Evolutionary conservation across 2,113 vertebrate species (phyloP).

Genomic region (Istiophorus platypterus): DNA sequence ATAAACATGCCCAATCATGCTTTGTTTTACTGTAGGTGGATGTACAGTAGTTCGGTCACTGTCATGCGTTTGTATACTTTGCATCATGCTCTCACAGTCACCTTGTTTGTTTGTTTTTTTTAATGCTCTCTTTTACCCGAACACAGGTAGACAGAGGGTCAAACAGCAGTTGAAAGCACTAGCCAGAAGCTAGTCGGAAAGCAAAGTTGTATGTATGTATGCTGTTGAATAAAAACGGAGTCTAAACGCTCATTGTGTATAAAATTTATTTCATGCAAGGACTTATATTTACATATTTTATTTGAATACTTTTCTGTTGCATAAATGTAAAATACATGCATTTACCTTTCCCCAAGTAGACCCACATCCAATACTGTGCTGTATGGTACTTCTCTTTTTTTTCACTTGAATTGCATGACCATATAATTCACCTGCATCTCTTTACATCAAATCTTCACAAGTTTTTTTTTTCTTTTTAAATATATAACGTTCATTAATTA

Average conservation of each 20-base stretch:
- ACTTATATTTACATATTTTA: conserved; percentile 86
- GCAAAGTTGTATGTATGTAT: conserved; percentile 76
- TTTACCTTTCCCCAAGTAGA: conserved; percentile 91
- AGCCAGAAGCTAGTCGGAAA: conserved; percentile 60
- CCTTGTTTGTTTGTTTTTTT: conserved; percentile 42
- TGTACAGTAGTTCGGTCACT: conserved; percentile 68
- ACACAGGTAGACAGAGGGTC: conserved; percentile 39
- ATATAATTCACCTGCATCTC: conserved; percentile 77
- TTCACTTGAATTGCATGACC: conserved; percentile 85
- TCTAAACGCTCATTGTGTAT: conserved; percentile 87
- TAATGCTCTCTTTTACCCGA: conserved; percentile 49
- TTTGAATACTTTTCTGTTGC: conserved; percentile 89
- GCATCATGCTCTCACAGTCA: conserved; percentile 77
- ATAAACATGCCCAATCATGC: conserved; percentile 83
- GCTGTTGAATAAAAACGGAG: conserved; percentile 84
- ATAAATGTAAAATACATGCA: conserved; percentile 98
- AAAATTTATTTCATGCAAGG: conserved; percentile 99
- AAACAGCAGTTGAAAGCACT: conserved; percentile 56
- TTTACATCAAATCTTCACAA: conserved; percentile 80
- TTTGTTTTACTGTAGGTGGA: conserved; percentile 56
- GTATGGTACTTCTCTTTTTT: conserved; percentile 71
- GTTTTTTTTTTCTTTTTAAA: conserved; percentile 50
- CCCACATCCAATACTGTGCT: conserved; percentile 87
- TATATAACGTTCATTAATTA: conserved; percentile 76
- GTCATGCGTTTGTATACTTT: conserved; percentile 76